These are phyloP conservation scores for Danio kyathit DNA, from an alignment of 2,797 vertebrate genomes.

Conservation along the genomic window DNA sequence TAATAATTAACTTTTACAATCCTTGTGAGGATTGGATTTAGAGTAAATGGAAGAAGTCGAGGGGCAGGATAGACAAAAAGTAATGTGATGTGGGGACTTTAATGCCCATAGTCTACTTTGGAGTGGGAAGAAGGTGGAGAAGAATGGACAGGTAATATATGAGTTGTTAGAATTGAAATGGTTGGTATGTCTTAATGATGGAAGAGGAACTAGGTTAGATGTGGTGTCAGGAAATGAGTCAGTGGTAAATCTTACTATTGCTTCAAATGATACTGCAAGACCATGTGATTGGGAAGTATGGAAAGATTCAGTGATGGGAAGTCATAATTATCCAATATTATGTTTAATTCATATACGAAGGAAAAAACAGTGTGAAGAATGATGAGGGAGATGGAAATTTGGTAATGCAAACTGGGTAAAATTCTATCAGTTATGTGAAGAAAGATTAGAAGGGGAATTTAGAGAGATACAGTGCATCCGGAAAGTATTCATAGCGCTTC, in stretches of 20 bases:
- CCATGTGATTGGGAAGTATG: neutral
- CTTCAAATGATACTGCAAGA: neutral
- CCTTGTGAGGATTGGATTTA: neutral
- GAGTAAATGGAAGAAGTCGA: neutral
- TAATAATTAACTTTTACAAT: neutral
- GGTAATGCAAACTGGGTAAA: neutral
- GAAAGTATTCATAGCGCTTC: no score
- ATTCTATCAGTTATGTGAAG: neutral
- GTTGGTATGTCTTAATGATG: neutral
- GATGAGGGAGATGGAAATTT: neutral
- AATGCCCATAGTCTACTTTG: neutral
- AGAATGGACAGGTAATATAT: neutral
- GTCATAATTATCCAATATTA: neutral
- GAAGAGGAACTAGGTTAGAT: neutral
- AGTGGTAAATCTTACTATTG: neutral
- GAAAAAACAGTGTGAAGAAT: neutral
- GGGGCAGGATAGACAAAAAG: neutral
- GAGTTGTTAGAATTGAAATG: neutral
- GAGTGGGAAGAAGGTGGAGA: neutral
- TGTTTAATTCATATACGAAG: neutral
- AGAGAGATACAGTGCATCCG: no score
- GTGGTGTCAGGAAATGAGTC: neutral
- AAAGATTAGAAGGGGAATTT: neutral
- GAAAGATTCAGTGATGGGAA: neutral
- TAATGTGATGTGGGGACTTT: constrained; percentile 1